Percentiles rank a stretch among this genome's conserved stretches.
These are phyloP conservation scores for Drosophila nannoptera DNA, from an alignment of 1,140 invertebrate genomes.

Conservation along the genomic window DNA sequence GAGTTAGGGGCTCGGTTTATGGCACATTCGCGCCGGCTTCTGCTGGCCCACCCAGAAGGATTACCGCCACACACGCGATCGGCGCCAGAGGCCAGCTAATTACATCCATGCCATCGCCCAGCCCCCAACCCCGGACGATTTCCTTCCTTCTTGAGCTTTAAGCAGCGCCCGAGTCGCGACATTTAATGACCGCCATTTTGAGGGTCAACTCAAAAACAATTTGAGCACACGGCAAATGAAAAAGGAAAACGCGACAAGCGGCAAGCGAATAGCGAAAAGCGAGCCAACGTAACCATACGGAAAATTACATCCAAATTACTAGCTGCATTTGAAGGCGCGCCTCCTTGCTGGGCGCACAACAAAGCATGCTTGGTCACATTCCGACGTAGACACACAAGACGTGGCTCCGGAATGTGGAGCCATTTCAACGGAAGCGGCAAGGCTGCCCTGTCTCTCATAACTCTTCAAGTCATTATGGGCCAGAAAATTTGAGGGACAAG, in stretches of 20 bases:
- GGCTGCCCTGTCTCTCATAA: too few relatives aligned
- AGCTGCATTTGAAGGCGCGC: constrained; percentile 55
- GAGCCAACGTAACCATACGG: constrained; percentile 48
- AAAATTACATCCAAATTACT: constrained; percentile 73
- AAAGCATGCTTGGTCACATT: constrained; percentile 19
- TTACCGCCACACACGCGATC: constrained; percentile 70
- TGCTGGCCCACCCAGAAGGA: constrained; percentile 58
- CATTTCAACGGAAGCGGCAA: too few relatives aligned
- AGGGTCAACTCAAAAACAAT: constrained; percentile 67
- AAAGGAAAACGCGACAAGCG: not conserved
- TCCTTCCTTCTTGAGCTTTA: constrained; percentile 45
- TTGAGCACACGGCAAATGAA: constrained; percentile 31
- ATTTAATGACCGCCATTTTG: constrained; percentile 71
- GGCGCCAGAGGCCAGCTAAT: constrained; percentile 53
- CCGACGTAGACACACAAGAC: constrained; percentile 25
- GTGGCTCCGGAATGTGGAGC: not conserved
- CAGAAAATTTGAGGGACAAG: too few relatives aligned
- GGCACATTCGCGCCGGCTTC: constrained; percentile 50
- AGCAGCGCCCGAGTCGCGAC: constrained; percentile 54
- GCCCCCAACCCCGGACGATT: constrained; percentile 40
- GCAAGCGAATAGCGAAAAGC: not conserved
- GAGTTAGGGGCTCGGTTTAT: constrained; percentile 56
- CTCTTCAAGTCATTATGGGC: too few relatives aligned
- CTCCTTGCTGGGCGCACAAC: constrained; percentile 1
- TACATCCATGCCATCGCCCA: constrained; percentile 32